Percentiles rank a stretch among this genome's conserved stretches.
These are phyloP conservation scores for Amphiura filiformis DNA, from an alignment of 35 echinoderm and acorn worm species.

Conservation along the genomic window DNA sequence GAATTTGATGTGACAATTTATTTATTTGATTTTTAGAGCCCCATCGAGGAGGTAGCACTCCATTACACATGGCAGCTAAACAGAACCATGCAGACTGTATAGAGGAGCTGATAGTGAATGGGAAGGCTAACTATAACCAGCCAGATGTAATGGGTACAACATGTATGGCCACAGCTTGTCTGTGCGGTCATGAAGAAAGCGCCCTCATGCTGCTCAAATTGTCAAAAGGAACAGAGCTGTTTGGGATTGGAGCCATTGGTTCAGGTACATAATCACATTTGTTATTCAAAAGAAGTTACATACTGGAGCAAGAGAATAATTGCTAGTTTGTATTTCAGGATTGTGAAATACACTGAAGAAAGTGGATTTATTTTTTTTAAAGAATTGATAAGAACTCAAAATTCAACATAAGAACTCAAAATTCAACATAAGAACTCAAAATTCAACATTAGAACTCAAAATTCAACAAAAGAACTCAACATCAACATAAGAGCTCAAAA, in stretches of 20 bases:
- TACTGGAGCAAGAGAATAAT: too few relatives aligned
- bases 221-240: conserved; percentile 18
- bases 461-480: too few relatives aligned
- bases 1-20: neutral
- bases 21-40: conserved; percentile 31
- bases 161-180: conserved; percentile 68
- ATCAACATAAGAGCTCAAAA: too few relatives aligned
- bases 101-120: conserved; percentile 50
- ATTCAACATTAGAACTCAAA: too few relatives aligned
- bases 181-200: conserved; percentile 72
- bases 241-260: neutral
- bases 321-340: too few relatives aligned
- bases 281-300: too few relatives aligned
- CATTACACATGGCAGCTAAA: conserved; percentile 80
- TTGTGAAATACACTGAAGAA: too few relatives aligned
- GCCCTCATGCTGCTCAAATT: conserved; percentile 48
- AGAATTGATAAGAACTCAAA: too few relatives aligned
- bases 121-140: conserved; percentile 56
- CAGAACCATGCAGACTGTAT: conserved; percentile 64
- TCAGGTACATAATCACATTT: conserved; percentile 23
- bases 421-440: too few relatives aligned
- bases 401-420: too few relatives aligned
- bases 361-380: too few relatives aligned
- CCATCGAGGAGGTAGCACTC: conserved; percentile 70
- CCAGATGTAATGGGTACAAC: conserved; percentile 54